Conservation (phyloP, 2,888 invertebrate species). For the Imbricaverruca yamaguchii region DNA sequence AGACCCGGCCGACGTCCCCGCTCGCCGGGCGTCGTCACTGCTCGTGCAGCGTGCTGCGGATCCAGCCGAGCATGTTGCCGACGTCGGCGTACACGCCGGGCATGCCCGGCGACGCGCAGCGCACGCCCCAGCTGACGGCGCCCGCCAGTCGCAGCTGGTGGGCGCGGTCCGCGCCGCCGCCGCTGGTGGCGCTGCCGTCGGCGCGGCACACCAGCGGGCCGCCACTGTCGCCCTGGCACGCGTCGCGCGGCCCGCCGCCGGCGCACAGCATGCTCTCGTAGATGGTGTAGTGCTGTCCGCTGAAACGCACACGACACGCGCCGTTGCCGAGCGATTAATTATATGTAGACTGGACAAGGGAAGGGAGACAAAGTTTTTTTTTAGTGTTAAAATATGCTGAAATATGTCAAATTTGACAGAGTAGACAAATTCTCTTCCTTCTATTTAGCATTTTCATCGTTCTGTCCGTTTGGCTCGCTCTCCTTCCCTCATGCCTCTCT, state of each 20-base stretch:
- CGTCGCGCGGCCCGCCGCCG: constrained; percentile 32
- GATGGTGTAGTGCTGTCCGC: constrained; percentile 32
- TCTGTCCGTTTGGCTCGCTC: too few relatives aligned
- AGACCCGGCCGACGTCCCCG: too few relatives aligned
- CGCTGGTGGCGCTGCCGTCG: constrained; percentile 7
- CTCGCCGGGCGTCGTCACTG: not conserved
- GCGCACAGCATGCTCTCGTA: constrained; percentile 33
- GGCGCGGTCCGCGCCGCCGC: not conserved
- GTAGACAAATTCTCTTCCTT: too few relatives aligned
- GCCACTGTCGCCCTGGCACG: constrained; percentile 35
- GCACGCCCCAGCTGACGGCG: constrained; percentile 34
- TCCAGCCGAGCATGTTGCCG: constrained; percentile 24
- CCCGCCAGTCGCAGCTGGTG: constrained; percentile 30
- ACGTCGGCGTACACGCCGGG: constrained; percentile 35
- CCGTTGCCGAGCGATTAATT: too few relatives aligned
- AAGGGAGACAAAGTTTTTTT: too few relatives aligned
- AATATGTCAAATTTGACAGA: too few relatives aligned
- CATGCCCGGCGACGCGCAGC: constrained; percentile 33
- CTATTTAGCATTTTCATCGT: too few relatives aligned
- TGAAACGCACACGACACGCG: not conserved
- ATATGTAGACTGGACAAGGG: too few relatives aligned
- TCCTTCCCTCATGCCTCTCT: too few relatives aligned
- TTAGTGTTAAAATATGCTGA: too few relatives aligned
- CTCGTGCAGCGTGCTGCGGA: not conserved
- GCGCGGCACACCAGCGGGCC: constrained; percentile 34